Evolutionary conservation across 2,888 invertebrate species (phyloP).

Genomic region (Hypselothyrea guttata): DNA sequence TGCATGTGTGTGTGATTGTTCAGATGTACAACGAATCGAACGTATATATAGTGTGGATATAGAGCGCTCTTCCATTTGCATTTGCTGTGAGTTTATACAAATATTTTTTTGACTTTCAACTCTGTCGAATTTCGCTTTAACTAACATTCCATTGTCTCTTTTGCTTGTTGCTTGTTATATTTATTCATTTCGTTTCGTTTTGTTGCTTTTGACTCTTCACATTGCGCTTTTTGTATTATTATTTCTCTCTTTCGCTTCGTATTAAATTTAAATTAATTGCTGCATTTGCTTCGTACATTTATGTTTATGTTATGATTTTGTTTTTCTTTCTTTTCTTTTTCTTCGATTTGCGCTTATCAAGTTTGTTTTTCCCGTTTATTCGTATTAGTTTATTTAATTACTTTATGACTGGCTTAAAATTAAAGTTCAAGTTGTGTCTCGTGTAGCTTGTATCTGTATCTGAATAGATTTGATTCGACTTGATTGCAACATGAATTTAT

Average conservation of each 20-base stretch:
- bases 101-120: constrained; percentile 72
- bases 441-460: constrained; percentile 53
- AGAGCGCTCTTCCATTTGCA: too few relatives aligned
- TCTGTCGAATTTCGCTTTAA: constrained; percentile 46
- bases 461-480: too few relatives aligned
- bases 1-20: constrained; percentile 20
- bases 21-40: constrained; percentile 76
- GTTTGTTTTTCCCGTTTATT: constrained; percentile 50
- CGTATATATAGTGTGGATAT: constrained; percentile 79
- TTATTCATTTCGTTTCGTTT: constrained; percentile 52
- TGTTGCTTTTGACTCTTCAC: constrained; percentile 43
- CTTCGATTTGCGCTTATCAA: constrained; percentile 53
- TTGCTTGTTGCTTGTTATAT: constrained; percentile 34
- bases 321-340: constrained; percentile 30
- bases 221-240: constrained; percentile 40
- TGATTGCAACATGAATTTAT: constrained; percentile 61
- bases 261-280: constrained; percentile 67
- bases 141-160: constrained; percentile 58
- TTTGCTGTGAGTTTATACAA: too few relatives aligned
- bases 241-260: constrained; percentile 24
- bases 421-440: constrained; percentile 71
- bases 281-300: constrained; percentile 47
- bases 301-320: constrained; percentile 38
- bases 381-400: constrained; percentile 48
- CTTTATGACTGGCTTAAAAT: constrained; percentile 69